phyloP scores from a whole-genome alignment of 1,140 invertebrate species.

The Drosophila kikkawai region DNA sequence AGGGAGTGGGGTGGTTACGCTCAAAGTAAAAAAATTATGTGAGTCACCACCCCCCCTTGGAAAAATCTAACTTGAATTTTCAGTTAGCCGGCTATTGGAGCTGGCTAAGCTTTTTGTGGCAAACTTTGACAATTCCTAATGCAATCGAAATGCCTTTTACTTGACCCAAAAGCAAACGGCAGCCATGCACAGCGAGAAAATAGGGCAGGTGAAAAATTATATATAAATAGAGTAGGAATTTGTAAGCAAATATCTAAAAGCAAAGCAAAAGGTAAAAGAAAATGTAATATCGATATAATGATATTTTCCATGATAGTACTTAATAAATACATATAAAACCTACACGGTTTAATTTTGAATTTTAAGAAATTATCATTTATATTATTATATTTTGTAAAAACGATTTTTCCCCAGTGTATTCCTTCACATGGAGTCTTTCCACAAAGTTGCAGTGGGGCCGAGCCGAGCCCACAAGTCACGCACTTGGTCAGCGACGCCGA shows the following conservation, averaged over 20 bases:
- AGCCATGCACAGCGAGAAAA: slow-evolving; percentile 14
- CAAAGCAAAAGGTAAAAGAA: too few relatives aligned
- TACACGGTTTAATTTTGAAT: too few relatives aligned
- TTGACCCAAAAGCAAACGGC: slow-evolving; percentile 73
- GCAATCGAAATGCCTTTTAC: slow-evolving; percentile 76
- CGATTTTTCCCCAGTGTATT: not conserved
- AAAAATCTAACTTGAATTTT: slow-evolving; percentile 40
- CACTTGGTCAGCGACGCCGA: slow-evolving; percentile 63
- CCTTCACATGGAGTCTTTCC: slow-evolving; percentile 44
- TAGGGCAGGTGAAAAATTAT: not conserved
- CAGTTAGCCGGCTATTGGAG: slow-evolving; percentile 1
- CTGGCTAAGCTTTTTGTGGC: slow-evolving; percentile 15
- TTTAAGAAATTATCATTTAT: too few relatives aligned
- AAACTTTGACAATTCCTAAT: slow-evolving; percentile 72
- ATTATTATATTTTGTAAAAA: too few relatives aligned
- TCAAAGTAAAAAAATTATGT: slow-evolving; percentile 3
- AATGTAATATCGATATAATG: too few relatives aligned
- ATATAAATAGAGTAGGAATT: too few relatives aligned
- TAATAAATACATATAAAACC: too few relatives aligned
- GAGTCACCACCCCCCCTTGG: slow-evolving; percentile 27
- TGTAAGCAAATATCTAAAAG: too few relatives aligned
- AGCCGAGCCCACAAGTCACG: slow-evolving; percentile 77
- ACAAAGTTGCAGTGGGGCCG: slow-evolving; percentile 23
- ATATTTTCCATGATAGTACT: too few relatives aligned
- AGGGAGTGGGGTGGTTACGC: slow-evolving; percentile 5